Evolutionary conservation across 2,113 vertebrate genomes (phyloP).

Genomic region (Brienomyrus brachyistius): DNA sequence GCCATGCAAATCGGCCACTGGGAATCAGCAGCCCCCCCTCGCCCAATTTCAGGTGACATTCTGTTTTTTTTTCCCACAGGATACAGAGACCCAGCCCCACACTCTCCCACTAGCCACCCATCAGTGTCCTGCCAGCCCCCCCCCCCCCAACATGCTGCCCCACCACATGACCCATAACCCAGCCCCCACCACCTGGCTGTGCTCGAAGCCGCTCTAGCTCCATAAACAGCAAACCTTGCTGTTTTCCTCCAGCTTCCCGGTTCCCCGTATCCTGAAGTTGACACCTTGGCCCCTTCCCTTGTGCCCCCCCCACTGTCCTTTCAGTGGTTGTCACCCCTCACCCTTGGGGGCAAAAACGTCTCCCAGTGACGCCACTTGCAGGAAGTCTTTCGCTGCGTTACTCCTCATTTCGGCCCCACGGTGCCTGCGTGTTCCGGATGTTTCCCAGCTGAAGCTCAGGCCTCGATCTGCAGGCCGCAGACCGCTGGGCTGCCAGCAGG

Average conservation of each 20-base stretch:
- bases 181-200: neutral
- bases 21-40: neutral
- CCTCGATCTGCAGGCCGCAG: neutral
- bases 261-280: neutral
- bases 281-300: neutral
- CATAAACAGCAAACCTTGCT: neutral
- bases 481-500: neutral
- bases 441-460: slow-evolving; percentile 13
- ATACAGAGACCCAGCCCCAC: neutral
- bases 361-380: neutral
- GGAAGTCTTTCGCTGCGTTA: neutral
- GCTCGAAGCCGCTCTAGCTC: neutral
- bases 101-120: neutral
- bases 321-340: neutral
- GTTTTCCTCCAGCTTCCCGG: neutral
- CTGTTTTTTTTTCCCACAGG: neutral
- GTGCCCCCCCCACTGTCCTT: neutral
- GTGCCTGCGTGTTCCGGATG: slow-evolving; percentile 10
- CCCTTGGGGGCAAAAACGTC: neutral
- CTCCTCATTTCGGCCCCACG: slow-evolving; percentile 10
- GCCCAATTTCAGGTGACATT: neutral
- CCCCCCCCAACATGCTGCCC: neutral
- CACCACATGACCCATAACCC: neutral
- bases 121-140: neutral
- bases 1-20: neutral